These are phyloP conservation scores for Rhinolophus ferrumequinum DNA, from an alignment of 2,113 vertebrate genomes.

Conservation along the genomic window DNA sequence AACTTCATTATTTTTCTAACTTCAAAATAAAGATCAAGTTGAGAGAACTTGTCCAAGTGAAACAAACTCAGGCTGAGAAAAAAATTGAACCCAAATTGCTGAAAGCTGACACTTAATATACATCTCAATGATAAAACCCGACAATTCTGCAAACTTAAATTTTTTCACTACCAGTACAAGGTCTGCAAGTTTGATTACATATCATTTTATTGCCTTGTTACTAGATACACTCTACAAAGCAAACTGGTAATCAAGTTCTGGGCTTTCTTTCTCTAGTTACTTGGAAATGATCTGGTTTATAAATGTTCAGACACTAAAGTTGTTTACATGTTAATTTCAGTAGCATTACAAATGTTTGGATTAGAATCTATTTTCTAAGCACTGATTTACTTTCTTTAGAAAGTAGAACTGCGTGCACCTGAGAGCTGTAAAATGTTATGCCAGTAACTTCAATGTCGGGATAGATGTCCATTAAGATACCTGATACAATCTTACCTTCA, in stretches of 20 bases:
- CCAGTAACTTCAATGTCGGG: not conserved
- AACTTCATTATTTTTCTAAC: not conserved
- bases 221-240: not conserved
- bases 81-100: not conserved
- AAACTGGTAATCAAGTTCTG: not conserved
- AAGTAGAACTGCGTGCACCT: not conserved
- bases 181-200: not conserved
- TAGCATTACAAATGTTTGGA: not conserved
- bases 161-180: not conserved
- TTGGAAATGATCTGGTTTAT: not conserved
- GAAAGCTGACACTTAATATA: not conserved
- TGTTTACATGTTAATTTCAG: conserved; percentile 11
- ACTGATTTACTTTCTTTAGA: not conserved
- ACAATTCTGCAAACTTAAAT: not conserved
- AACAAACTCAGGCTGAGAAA: not conserved
- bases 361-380: conserved; percentile 12
- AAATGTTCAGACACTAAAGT: not conserved
- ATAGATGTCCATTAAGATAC: not conserved
- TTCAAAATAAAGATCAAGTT: not conserved
- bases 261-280: not conserved
- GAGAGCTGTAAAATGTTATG: not conserved
- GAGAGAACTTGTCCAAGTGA: not conserved
- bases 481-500: not conserved
- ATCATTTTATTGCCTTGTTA: not conserved
- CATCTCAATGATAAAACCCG: not conserved